Conservation (phyloP, 1,140 invertebrate species). For the Nebria ingens region DNA sequence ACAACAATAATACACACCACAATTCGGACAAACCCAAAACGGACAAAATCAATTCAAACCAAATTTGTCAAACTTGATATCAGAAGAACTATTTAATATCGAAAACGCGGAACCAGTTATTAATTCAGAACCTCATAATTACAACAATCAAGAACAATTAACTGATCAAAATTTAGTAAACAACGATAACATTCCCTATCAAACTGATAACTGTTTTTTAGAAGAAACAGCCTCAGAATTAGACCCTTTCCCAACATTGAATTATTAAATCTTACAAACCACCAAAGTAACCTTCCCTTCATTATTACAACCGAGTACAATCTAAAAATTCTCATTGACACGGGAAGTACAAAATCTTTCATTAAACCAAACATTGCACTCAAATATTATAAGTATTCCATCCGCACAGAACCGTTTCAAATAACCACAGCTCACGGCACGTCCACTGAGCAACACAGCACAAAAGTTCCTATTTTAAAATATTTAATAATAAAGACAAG, state of each 20-base stretch:
- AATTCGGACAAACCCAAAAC: no score
- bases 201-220: neutral
- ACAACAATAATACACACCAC: no score
- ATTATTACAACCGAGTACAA: neutral
- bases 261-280: neutral
- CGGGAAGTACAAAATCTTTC: neutral
- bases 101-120: neutral
- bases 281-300: neutral
- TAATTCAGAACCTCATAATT: neutral
- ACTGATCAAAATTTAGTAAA: neutral
- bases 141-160: neutral
- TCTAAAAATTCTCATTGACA: neutral
- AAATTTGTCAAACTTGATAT: neutral
- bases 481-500: no score
- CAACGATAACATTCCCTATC: neutral
- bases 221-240: neutral
- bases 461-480: neutral
- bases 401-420: neutral
- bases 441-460: neutral
- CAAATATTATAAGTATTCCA: neutral
- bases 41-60: neutral
- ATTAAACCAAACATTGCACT: neutral
- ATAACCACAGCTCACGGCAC: neutral
- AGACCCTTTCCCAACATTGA: neutral
- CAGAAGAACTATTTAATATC: neutral